Evolutionary conservation across 1,140 invertebrate genomes (phyloP).

Genomic region (Cardiocondyla obscurior): DNA sequence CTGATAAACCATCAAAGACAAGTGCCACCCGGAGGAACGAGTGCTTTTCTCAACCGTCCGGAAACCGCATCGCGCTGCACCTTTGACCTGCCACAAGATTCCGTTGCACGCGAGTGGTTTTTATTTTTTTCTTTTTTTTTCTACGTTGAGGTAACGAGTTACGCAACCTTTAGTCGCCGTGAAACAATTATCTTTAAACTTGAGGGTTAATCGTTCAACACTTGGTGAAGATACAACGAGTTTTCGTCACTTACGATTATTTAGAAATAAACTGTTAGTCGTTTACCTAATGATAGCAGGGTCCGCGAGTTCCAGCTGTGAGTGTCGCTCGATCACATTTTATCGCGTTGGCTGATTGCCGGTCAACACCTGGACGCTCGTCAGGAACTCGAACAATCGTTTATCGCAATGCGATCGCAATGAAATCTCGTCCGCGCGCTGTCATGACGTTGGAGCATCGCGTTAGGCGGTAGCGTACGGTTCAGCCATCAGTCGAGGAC

Average conservation of each 20-base stretch:
- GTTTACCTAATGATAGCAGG: background rate
- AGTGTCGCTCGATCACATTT: background rate
- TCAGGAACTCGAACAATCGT: background rate
- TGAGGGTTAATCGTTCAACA: background rate
- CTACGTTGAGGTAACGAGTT: background rate
- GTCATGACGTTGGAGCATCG: slow-evolving; percentile 20
- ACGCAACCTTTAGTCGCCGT: background rate
- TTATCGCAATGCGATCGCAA: slow-evolving; percentile 6
- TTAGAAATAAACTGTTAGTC: too few relatives aligned
- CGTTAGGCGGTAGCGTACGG: slow-evolving; percentile 13
- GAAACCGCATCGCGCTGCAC: background rate
- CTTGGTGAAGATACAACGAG: background rate
- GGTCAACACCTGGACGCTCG: background rate
- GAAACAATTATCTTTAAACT: background rate
- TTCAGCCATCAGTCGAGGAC: background rate
- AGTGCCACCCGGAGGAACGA: slow-evolving; percentile 37
- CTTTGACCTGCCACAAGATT: background rate
- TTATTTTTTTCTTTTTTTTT: too few relatives aligned
- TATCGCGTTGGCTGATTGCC: background rate
- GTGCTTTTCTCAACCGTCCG: slow-evolving; percentile 36
- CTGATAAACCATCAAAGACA: slow-evolving; percentile 46
- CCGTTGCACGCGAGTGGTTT: background rate
- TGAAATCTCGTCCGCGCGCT: slow-evolving; percentile 16
- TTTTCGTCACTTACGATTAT: background rate
- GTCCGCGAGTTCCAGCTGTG: background rate